Evolutionary conservation across 1,140 invertebrate species (phyloP).

Genomic region (Plectrocnemia conspersa): DNA sequence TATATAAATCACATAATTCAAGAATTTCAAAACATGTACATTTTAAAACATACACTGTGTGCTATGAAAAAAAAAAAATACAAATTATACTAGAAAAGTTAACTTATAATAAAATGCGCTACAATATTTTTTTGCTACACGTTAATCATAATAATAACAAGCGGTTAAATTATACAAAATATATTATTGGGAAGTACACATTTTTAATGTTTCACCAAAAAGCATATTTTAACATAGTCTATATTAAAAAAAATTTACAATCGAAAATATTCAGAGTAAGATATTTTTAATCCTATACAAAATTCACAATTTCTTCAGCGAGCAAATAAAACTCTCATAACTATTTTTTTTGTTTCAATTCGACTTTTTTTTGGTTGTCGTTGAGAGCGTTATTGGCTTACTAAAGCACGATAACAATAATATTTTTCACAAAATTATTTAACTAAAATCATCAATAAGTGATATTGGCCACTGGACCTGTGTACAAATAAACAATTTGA

Average conservation of each 20-base stretch:
- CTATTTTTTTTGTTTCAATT: neutral
- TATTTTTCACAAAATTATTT: constrained; percentile 18
- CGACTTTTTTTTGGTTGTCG: constrained; percentile 2
- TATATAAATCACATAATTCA: no score
- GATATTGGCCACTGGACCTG: constrained; percentile 2
- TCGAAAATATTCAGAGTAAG: constrained; percentile 30
- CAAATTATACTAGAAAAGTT: neutral
- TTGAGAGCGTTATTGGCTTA: constrained; percentile 7
- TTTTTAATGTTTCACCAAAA: constrained; percentile 4
- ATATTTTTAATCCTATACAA: constrained; percentile 29
- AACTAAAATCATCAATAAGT: constrained; percentile 18
- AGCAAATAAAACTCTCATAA: neutral
- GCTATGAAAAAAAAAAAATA: constrained; percentile 1
- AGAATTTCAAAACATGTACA: neutral
- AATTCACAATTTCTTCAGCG: neutral
- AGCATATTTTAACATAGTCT: constrained; percentile 12
- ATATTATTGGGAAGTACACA: constrained; percentile 2
- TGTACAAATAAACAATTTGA: constrained; percentile 22
- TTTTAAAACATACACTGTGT: neutral
- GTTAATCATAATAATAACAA: constrained; percentile 9
- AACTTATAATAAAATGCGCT: neutral
- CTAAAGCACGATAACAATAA: constrained; percentile 22
- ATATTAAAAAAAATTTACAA: constrained; percentile 29
- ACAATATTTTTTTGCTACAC: constrained; percentile 5
- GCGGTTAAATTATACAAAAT: constrained; percentile 5